phyloP scores from a whole-genome alignment of 2,797 vertebrate species.

The Apogon hyalosoma region DNA sequence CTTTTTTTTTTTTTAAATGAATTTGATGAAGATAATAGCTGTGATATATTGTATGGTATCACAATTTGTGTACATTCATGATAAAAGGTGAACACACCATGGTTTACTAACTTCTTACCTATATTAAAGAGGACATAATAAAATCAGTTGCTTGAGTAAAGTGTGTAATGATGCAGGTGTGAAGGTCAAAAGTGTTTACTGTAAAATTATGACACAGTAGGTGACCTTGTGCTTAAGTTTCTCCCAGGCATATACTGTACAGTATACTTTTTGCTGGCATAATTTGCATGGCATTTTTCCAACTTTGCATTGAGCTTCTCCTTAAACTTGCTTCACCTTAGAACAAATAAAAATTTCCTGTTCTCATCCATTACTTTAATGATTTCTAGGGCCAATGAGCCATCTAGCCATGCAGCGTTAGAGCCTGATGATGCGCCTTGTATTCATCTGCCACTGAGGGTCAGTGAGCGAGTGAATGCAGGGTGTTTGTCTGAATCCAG shows the following conservation, averaged over 20 bases:
- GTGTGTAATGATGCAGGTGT: not conserved
- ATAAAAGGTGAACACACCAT: not conserved
- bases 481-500: constrained; percentile 64
- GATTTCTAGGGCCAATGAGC: constrained; percentile 53
- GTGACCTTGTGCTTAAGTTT: not conserved
- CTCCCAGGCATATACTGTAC: not conserved
- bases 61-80: not conserved
- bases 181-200: constrained; percentile 7
- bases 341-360: constrained; percentile 31
- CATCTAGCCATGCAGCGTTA: constrained; percentile 36
- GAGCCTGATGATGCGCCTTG: constrained; percentile 49
- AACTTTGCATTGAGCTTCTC: not conserved
- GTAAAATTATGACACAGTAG: not conserved
- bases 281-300: constrained; percentile 24
- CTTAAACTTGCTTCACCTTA: constrained; percentile 39
- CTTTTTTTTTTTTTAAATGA: too few relatives aligned
- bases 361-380: constrained; percentile 43
- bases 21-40: not conserved
- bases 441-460: constrained; percentile 49
- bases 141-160: not conserved
- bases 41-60: not conserved
- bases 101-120: not conserved
- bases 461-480: constrained; percentile 41
- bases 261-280: constrained; percentile 1
- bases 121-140: not conserved